These are phyloP conservation scores for Metellina segmentata DNA, from an alignment of 2,888 invertebrate genomes.

Conservation along the genomic window DNA sequence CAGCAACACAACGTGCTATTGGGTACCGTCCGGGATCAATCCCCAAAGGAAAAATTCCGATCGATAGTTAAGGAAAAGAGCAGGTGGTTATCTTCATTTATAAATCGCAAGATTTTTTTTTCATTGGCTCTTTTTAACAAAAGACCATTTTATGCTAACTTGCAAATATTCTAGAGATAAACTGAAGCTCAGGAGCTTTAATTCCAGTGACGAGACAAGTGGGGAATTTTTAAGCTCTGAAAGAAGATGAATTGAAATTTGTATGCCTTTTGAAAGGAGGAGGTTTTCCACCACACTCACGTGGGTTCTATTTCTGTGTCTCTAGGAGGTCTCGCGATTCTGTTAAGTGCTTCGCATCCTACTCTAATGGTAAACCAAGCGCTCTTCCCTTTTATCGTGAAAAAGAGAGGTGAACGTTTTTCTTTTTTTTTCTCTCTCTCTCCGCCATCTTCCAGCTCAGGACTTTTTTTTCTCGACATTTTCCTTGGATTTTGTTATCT, in stretches of 20 bases:
- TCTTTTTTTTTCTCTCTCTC: no score
- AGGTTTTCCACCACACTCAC: constrained; percentile 1
- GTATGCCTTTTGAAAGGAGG: not conserved
- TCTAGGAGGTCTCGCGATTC: not conserved
- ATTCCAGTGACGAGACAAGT: not conserved
- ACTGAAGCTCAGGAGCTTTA: not conserved
- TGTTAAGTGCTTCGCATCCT: no score
- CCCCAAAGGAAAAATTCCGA: no score
- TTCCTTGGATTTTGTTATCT: not conserved
- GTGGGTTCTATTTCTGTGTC: constrained; percentile 49
- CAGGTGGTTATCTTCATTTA: no score
- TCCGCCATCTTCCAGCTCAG: not conserved
- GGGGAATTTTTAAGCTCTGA: not conserved
- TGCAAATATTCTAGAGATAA: not conserved
- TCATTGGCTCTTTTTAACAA: no score
- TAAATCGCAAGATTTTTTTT: no score
- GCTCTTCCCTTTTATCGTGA: not conserved
- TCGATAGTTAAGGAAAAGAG: no score
- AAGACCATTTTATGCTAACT: no score
- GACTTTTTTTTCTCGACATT: not conserved
- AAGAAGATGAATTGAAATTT: not conserved
- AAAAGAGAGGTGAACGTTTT: not conserved
- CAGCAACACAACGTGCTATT: no score
- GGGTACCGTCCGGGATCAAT: no score
- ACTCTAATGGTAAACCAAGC: not conserved